These are phyloP conservation scores for Cyclopterus lumpus DNA, from an alignment of 2,797 vertebrate species.

Conservation along the genomic window DNA sequence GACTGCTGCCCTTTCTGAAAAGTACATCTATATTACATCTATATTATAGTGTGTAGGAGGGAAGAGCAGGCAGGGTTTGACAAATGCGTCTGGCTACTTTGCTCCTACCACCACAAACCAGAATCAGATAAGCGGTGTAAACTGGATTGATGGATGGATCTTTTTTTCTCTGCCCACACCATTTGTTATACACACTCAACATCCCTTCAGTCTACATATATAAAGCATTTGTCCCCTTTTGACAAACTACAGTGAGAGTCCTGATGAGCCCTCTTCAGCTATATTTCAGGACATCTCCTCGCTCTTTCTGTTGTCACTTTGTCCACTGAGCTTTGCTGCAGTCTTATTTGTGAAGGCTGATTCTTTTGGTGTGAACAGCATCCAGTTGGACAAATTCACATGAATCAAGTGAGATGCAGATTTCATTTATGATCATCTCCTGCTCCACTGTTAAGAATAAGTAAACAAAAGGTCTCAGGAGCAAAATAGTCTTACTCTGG, in stretches of 20 bases:
- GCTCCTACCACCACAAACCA: background rate
- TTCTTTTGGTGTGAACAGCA: constrained; percentile 1
- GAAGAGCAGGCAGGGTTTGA: background rate
- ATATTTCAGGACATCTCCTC: background rate
- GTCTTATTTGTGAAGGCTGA: background rate
- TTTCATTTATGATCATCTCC: background rate
- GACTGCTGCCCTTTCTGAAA: constrained; percentile 28
- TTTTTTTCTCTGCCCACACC: background rate
- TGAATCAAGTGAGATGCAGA: background rate
- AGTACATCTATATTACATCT: constrained; percentile 1
- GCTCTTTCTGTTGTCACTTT: background rate
- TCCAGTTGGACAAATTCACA: background rate
- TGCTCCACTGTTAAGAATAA: too few species aligned
- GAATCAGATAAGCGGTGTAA: background rate
- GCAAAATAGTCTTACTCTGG: background rate
- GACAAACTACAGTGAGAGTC: background rate
- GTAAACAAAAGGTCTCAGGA: too few species aligned
- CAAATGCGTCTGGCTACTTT: background rate
- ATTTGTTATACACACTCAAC: background rate
- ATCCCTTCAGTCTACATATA: background rate
- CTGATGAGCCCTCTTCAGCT: background rate
- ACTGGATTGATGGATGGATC: background rate
- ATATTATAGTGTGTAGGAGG: constrained; percentile 7
- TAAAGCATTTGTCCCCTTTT: background rate
- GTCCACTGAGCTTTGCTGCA: constrained; percentile 33